A percentile compares a stretch with the other conserved stretches of the same genome.
These are phyloP conservation scores for Erebia palarica DNA, from an alignment of 2,888 invertebrate species.

Conservation along the genomic window DNA sequence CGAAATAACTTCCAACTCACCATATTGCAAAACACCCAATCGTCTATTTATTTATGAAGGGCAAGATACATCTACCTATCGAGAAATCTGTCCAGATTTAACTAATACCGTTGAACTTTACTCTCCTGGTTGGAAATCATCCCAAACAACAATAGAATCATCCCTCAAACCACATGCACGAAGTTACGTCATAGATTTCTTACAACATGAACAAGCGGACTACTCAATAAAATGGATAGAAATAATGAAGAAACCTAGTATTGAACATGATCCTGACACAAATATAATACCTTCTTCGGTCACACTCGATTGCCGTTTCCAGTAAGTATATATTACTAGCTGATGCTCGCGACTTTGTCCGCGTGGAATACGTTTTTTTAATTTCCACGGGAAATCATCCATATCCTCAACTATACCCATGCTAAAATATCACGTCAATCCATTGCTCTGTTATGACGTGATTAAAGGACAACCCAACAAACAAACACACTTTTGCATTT, in stretches of 20 bases:
- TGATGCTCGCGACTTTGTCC: too few relatives aligned
- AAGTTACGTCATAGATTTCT: conserved; percentile 89
- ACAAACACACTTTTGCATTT: too few relatives aligned
- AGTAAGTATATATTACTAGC: conserved; percentile 69
- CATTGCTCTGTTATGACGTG: too few relatives aligned
- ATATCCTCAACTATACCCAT: too few relatives aligned
- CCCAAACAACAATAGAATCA: conserved; percentile 70
- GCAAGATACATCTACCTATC: conserved; percentile 83
- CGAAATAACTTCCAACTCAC: conserved; percentile 74
- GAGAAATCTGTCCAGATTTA: conserved; percentile 86
- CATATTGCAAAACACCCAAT: conserved; percentile 86
- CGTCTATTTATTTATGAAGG: conserved; percentile 88
- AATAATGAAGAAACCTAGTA: conserved; percentile 85
- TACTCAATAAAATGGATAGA: conserved; percentile 91
- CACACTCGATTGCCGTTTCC: conserved; percentile 86
- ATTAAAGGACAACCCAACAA: too few relatives aligned
- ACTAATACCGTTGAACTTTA: conserved; percentile 84
- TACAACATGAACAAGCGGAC: conserved; percentile 87
- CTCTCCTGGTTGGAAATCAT: conserved; percentile 86
- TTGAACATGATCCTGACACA: conserved; percentile 77
- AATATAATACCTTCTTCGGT: conserved; percentile 75
- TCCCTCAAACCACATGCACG: conserved; percentile 83
- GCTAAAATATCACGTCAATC: too few relatives aligned
- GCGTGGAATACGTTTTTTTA: too few relatives aligned
- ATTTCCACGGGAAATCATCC: too few relatives aligned